phyloP scores from a whole-genome alignment of 2,888 invertebrate species.

The Tetheella fluctuosa region DNA sequence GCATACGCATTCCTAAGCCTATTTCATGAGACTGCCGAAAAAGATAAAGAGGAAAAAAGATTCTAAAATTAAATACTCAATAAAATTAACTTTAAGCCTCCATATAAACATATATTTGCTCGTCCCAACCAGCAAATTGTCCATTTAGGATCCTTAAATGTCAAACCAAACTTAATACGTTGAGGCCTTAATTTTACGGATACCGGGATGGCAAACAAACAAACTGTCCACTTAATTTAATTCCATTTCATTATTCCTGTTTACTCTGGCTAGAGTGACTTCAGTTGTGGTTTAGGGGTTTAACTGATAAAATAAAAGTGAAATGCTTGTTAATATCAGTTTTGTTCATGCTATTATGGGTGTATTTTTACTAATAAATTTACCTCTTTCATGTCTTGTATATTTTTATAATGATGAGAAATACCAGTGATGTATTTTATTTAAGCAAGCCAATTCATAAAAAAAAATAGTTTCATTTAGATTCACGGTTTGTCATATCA shows the following conservation, averaged over 20 bases:
- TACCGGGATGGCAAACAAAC: conserved; percentile 39
- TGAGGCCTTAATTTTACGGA: conserved; percentile 37
- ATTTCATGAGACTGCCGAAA: not conserved
- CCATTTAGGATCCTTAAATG: conserved; percentile 32
- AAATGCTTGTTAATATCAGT: conserved; percentile 12
- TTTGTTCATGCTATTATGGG: not conserved
- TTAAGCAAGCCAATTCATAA: no score
- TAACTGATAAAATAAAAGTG: conserved; percentile 29
- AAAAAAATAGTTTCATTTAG: no score
- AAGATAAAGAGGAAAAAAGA: conserved; percentile 1
- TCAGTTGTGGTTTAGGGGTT: conserved; percentile 24
- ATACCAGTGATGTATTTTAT: no score
- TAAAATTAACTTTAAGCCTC: not conserved
- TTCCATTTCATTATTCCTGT: conserved; percentile 46
- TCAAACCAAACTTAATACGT: conserved; percentile 35
- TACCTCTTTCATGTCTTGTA: not conserved
- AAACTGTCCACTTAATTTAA: conserved; percentile 46
- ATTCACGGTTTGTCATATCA: no score
- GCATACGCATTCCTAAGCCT: not conserved
- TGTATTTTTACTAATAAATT: not conserved
- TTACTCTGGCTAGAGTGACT: conserved; percentile 32
- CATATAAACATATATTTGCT: conserved; percentile 19
- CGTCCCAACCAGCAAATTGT: conserved; percentile 30
- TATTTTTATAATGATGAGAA: no score
- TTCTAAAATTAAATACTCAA: not conserved